A percentile compares a stretch with the other conserved stretches of the same genome.
Evolutionary conservation across 2,888 invertebrate species (phyloP).

Genomic region (Lymantria monacha): DNA sequence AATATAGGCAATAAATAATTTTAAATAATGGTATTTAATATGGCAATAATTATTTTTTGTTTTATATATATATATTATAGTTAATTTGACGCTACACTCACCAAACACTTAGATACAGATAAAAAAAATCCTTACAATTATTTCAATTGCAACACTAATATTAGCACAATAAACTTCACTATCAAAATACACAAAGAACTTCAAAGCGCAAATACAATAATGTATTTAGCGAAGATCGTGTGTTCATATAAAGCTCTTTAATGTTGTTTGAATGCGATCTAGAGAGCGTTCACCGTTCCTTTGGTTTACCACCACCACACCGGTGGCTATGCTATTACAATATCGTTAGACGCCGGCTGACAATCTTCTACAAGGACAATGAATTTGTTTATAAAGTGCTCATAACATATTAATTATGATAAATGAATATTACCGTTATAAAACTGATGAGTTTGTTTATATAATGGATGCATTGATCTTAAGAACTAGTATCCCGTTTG

Average conservation of each 20-base stretch:
- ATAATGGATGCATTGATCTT: too few relatives aligned
- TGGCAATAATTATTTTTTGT: too few relatives aligned
- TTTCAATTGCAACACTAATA: background rate
- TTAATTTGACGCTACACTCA: background rate
- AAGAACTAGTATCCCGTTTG: too few relatives aligned
- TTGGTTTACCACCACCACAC: conserved; percentile 37
- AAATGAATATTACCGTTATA: too few relatives aligned
- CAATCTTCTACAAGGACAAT: background rate
- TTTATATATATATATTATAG: too few relatives aligned
- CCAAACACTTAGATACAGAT: background rate
- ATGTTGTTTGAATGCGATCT: conserved; percentile 32
- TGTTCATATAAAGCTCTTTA: conserved; percentile 27
- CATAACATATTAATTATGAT: too few relatives aligned
- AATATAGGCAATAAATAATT: too few relatives aligned
- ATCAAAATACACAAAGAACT: background rate
- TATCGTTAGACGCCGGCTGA: conserved; percentile 8
- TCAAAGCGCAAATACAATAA: conserved; percentile 4
- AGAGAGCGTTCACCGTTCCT: conserved; percentile 31
- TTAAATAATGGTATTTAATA: too few relatives aligned
- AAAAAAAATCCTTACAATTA: background rate
- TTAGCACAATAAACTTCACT: background rate
- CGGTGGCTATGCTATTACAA: conserved; percentile 27
- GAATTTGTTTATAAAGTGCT: background rate
- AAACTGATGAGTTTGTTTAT: background rate
- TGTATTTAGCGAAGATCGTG: conserved; percentile 26